These are phyloP conservation scores for Tetramorium bicarinatum DNA, from an alignment of 2,888 invertebrate species.

Conservation along the genomic window DNA sequence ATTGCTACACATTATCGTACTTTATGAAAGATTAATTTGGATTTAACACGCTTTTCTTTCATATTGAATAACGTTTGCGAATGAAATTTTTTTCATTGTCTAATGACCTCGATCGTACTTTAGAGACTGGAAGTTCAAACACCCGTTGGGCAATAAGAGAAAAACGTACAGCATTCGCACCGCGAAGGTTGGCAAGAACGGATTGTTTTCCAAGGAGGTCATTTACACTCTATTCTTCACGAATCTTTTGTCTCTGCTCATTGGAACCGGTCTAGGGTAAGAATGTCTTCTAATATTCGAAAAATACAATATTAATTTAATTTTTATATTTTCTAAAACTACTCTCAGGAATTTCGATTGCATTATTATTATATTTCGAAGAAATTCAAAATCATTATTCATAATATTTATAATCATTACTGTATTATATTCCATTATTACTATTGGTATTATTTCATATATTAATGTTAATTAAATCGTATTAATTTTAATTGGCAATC, in stretches of 20 bases:
- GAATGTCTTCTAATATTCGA: not conserved
- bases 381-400: not conserved
- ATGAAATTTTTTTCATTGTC: not conserved
- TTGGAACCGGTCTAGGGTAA: conserved; percentile 97
- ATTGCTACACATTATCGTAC: not conserved
- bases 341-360: not conserved
- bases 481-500: not conserved
- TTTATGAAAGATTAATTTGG: not conserved
- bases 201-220: conserved; percentile 95
- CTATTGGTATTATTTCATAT: not conserved
- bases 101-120: not conserved
- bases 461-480: not conserved
- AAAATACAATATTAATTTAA: not conserved
- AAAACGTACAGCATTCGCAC: conserved; percentile 90
- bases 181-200: conserved; percentile 92
- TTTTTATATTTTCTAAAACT: not conserved
- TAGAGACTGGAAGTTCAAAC: conserved; percentile 95
- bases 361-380: not conserved
- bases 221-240: conserved; percentile 96
- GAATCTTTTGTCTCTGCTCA: conserved; percentile 95
- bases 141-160: conserved; percentile 89
- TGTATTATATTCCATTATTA: not conserved
- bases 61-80: not conserved
- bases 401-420: not conserved
- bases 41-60: not conserved